Conservation (phyloP, 2,113 vertebrate genomes). For the Clarias magur region DNA sequence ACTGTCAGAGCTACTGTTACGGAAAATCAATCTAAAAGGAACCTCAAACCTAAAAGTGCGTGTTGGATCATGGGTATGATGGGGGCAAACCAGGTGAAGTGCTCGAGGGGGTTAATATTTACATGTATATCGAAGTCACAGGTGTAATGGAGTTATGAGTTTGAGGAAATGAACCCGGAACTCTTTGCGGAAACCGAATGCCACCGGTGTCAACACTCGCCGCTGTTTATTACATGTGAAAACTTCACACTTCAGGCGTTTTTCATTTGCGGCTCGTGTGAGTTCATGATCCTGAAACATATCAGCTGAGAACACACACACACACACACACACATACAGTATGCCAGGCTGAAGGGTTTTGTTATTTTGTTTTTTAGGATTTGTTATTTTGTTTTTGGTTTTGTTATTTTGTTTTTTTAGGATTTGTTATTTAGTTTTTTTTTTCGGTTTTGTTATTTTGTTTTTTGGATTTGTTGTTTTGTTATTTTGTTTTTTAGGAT, state of each 20-base stretch:
- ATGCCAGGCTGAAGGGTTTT: no score
- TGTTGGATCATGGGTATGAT: neutral
- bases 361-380: no score
- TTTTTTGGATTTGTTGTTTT: no score
- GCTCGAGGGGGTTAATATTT: conserved; percentile 13
- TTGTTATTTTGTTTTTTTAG: no score
- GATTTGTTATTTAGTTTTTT: no score
- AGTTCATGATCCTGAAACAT: conserved; percentile 20
- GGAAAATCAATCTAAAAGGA: neutral
- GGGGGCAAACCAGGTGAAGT: neutral
- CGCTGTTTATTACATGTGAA: conserved; percentile 4
- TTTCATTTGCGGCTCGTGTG: conserved; percentile 24
- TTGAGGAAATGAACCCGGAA: neutral
- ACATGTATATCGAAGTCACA: conserved; percentile 28
- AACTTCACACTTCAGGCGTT: conserved; percentile 14
- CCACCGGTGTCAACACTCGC: neutral
- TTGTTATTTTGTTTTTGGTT: no score
- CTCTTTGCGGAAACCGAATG: neutral
- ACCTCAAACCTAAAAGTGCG: neutral
- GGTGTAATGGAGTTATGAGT: conserved; percentile 14
- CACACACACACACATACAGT: neutral
- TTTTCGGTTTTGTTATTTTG: no score
- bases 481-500: no score
- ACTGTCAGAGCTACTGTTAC: neutral
- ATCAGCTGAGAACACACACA: neutral